Evolutionary conservation across 2,113 vertebrate species (phyloP), one percentile per base, ranked within the genome.

Genomic region (Prinia subflava): DNA sequence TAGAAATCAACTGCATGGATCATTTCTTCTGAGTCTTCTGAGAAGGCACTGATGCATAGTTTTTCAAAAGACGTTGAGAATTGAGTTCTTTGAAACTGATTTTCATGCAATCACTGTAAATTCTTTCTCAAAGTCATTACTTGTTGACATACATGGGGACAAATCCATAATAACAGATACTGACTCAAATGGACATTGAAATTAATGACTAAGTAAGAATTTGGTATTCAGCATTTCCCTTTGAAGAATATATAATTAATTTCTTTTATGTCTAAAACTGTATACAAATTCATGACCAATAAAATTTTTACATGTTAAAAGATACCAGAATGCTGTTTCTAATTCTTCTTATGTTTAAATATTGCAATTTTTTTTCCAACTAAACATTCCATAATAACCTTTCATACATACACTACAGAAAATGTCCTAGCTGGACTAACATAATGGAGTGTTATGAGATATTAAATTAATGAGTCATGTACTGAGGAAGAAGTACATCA

Each of bases 381-480:
- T 76, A 96, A 96, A 92, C 83, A 89, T 93, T 97, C 92, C 73
- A 76, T 75, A 88, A 81, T 68, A 46, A 57, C 50, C 8, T 16
- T 95, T 94, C 71, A 62, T 57, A 56, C 82, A 84, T 84, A 90
- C 53, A 93, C 55, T 91, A 78, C 88, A 93, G 91, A 92, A 75
- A 59, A 67, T 89, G 92, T 94, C 89, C 83, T 92, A 92, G 74
- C 74, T 95, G 41, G 62, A 70, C 76, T 97, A 92, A 94, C 77
- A 96, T 87, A 96, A 97, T 56, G 77, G 81, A 96, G 87, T 89
- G 67, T 80, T 97, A 96, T 63, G 59, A 96, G 94, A 91, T 96
- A 95, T 96, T 96, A 97, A 96, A 97, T 97, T 95, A 96, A 94
- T 96, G 92, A 96, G 70, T 92, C 92, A 52, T 86, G 85, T 81